Percentiles rank a stretch among this genome's conserved stretches.
Conservation (phyloP, 2,113 vertebrate species). For the Theristicus caerulescens region DNA sequence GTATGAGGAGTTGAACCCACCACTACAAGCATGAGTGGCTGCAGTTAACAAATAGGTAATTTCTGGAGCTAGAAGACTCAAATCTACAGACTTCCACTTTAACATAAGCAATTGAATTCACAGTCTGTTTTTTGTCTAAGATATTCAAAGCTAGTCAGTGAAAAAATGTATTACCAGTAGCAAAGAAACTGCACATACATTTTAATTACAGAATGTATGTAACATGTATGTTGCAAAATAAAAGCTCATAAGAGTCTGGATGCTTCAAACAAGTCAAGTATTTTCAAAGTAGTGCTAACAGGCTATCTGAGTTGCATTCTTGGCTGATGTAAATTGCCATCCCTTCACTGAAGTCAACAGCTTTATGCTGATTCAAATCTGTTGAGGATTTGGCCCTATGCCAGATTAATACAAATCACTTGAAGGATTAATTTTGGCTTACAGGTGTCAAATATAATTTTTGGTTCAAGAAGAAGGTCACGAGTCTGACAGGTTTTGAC, state of each 20-base stretch:
- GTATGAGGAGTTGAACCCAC: not conserved
- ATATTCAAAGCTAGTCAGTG: not conserved
- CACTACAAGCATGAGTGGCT: not conserved
- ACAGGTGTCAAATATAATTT: not conserved
- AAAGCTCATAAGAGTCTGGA: not conserved
- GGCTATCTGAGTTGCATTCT: not conserved
- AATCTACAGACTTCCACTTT: not conserved
- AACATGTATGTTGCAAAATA: not conserved
- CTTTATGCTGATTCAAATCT: not conserved
- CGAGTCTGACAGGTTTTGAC: slow-evolving; percentile 24
- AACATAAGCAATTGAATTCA: not conserved
- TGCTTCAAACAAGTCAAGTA: not conserved
- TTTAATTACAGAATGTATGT: not conserved
- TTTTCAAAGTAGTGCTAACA: not conserved
- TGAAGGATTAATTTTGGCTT: slow-evolving; percentile 28
- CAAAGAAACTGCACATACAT: not conserved
- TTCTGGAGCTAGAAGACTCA: not conserved
- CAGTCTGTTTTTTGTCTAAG: not conserved
- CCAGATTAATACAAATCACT: not conserved
- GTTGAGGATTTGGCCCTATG: not conserved
- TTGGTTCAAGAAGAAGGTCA: slow-evolving; percentile 1
- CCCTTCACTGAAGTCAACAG: not conserved
- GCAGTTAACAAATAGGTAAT: not conserved
- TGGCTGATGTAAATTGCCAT: not conserved
- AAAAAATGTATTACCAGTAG: not conserved